A percentile compares a stretch with the other conserved stretches of the same genome.
Evolutionary conservation across 2,113 vertebrate species (phyloP).

Genomic region (Hippolais icterina): DNA sequence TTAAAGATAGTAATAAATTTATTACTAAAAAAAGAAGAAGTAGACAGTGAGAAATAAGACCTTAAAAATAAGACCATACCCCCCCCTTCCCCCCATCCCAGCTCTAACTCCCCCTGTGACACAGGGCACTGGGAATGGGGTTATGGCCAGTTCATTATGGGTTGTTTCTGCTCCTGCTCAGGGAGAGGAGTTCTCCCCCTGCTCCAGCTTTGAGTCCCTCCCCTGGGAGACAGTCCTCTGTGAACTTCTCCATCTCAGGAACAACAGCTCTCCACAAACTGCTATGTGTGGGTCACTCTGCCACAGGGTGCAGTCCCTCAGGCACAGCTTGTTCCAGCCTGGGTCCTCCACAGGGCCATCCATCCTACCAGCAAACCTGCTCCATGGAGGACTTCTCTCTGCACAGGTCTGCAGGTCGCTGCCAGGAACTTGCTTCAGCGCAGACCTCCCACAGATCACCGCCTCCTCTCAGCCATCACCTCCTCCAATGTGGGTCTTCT

Average conservation of each 20-base stretch:
- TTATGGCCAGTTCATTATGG: neutral
- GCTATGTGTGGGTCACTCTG: neutral
- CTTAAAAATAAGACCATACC: no score
- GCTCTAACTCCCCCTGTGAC: neutral
- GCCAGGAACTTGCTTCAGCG: neutral
- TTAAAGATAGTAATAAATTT: neutral
- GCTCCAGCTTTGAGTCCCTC: neutral
- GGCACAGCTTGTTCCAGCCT: neutral
- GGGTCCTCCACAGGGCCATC: no score
- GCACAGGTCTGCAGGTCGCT: accelerated
- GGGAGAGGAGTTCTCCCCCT: neutral
- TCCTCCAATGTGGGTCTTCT: neutral
- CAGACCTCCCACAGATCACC: accelerated
- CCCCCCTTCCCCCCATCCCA: accelerated
- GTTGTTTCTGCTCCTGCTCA: neutral
- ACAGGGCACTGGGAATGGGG: neutral
- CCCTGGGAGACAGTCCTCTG: neutral
- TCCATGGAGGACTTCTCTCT: accelerated
- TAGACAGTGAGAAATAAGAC: neutral
- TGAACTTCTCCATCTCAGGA: neutral
- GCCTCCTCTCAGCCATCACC: neutral
- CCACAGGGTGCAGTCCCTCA: neutral
- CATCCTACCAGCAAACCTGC: neutral
- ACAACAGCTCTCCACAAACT: neutral
- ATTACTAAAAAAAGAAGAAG: neutral